phyloP scores from a whole-genome alignment of 2,113 vertebrate species.

The Dunckerocampus dactyliophorus region DNA sequence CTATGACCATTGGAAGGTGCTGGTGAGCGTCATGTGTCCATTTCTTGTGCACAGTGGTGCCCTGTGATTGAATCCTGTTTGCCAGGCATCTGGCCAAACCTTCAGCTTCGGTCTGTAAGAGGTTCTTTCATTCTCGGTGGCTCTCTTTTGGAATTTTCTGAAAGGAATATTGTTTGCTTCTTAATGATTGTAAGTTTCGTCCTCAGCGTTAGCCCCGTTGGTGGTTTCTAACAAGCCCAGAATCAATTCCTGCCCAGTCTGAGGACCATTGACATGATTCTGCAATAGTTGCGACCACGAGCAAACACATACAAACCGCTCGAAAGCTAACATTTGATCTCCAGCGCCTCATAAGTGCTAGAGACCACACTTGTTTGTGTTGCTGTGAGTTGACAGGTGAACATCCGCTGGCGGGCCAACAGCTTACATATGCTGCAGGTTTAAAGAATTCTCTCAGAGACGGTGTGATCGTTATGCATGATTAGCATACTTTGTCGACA shows the following conservation, averaged over 20 bases:
- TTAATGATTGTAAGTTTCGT: not conserved
- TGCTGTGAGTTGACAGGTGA: conserved; percentile 9
- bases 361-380: conserved; percentile 27
- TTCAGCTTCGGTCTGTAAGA: conserved; percentile 40
- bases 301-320: conserved; percentile 33
- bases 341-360: conserved; percentile 6
- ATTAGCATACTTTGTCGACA: no score
- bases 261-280: conserved; percentile 35
- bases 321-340: conserved; percentile 18
- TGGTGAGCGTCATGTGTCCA: no score
- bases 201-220: not conserved
- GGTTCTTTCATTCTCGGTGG: conserved; percentile 26
- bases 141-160: not conserved
- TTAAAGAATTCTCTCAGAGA: no score
- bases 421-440: no score
- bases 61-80: conserved; percentile 43
- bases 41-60: conserved; percentile 21
- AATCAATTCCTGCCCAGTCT: conserved; percentile 10
- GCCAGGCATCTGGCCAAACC: conserved; percentile 31
- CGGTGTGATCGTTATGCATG: no score
- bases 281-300: conserved; percentile 17
- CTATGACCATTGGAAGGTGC: no score
- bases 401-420: no score
- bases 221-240: conserved; percentile 22
- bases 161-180: no score